phyloP scores from a whole-genome alignment of 2,797 vertebrate species.

The Molothrus aeneus region DNA sequence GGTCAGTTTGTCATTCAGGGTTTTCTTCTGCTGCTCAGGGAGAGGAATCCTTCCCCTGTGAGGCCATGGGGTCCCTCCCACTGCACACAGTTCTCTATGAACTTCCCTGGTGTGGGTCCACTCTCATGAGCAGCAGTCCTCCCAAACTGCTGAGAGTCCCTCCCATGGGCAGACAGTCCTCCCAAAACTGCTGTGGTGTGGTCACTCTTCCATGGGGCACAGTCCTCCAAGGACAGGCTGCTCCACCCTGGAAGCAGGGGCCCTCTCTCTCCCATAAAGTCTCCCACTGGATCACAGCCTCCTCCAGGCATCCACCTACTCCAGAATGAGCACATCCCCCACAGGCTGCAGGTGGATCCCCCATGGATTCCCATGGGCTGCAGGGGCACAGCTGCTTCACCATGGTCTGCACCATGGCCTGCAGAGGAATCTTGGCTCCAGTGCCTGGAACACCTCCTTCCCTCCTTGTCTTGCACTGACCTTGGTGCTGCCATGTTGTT shows the following conservation, averaged over 20 bases:
- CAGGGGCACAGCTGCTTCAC: not conserved
- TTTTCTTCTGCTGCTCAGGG: not conserved
- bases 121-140: accelerated
- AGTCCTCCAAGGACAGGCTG: not conserved
- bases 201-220: accelerated
- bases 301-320: not conserved
- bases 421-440: accelerated
- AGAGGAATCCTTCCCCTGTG: not conserved
- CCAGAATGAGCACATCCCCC: too few species aligned
- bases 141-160: not conserved
- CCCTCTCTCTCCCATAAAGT: not conserved
- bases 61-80: not conserved
- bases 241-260: not conserved
- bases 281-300: not conserved
- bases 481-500: not conserved
- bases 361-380: not conserved
- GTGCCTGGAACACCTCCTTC: accelerated
- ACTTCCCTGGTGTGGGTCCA: accelerated
- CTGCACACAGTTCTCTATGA: accelerated
- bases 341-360: too few species aligned
- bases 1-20: accelerated
- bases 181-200: not conserved
- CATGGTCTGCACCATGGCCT: not conserved
- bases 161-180: too few species aligned
- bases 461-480: not conserved